These are phyloP conservation scores for Thinocorus orbignyianus DNA, from an alignment of 2,113 vertebrate species.

Conservation along the genomic window DNA sequence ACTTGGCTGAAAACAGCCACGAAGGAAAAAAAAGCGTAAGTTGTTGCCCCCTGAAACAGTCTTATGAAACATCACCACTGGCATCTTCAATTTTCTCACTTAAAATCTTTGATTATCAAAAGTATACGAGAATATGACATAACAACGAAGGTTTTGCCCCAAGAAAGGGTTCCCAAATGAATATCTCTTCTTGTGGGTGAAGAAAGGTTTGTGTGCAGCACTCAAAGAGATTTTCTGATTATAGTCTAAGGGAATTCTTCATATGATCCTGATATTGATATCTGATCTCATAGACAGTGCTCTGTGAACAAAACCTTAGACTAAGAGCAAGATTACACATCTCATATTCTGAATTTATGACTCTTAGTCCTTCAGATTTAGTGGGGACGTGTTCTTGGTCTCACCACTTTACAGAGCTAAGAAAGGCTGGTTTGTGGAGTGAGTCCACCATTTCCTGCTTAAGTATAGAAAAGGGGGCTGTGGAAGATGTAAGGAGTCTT, in stretches of 20 bases:
- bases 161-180: not conserved
- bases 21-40: not conserved
- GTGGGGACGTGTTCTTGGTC: not conserved
- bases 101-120: not conserved
- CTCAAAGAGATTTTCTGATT: not conserved
- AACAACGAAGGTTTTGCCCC: not conserved
- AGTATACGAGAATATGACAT: not conserved
- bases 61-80: not conserved
- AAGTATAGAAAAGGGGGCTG: not conserved
- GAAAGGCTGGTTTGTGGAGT: not conserved
- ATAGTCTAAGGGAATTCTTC: not conserved
- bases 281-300: not conserved
- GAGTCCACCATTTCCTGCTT: not conserved
- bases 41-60: not conserved
- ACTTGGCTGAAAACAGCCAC: not conserved
- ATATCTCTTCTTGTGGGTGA: not conserved
- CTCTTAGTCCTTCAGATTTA: not conserved
- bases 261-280: not conserved
- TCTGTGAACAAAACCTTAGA: not conserved
- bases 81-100: not conserved
- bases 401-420: not conserved
- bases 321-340: not conserved
- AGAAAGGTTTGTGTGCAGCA: not conserved
- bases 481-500: not conserved
- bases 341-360: not conserved